Evolutionary conservation across 2,888 invertebrate genomes (phyloP), one percentile per base, ranked within the genome.

Genomic region (Eudemis profundana): DNA sequence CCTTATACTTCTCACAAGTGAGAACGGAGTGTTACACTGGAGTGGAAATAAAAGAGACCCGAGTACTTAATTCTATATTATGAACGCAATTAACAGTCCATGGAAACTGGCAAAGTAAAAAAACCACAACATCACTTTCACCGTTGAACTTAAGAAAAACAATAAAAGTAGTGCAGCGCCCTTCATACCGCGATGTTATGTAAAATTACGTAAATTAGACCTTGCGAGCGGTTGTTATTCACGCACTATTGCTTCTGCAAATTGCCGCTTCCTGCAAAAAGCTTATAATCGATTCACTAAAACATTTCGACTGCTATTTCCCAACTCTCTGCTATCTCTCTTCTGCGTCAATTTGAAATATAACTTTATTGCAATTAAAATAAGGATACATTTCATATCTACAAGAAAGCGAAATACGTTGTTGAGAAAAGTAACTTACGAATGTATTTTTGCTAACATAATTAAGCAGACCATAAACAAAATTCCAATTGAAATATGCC

Each of bases 191-290:
- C 50, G 23, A 50, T 61, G 27, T 68, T 69, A 64, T 66, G 68
- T 64, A 64, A 68, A 68, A 49, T 57, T 70, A 74, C 70, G 69
- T 72, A 73, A 73, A 77, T 47, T 50, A 47, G 7, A 36, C 51
- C 61, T 62, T 66, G 50, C 62, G 63, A 67, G 56, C 63, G 64
- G 50, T 70, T 67, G 61, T 73, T 74, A 68, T 78, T 72, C 72
- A 76, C 71, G 75, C 75, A 68, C 70, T 71, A 76, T 73, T 79
- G 72, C 73, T 62, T 67, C 70, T 69, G 53, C 65, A 71, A 74
- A 71, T 74, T 44, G 42, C 64, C 42, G 21, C 27, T 54, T 69
- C 42, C 53, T 27, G 66, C 61, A 62, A 68, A 72, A 72, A 72
- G 44, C 10, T 15, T 36, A 10, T 67, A 42, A 64, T 64, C 59